phyloP scores from a whole-genome alignment of 2,113 vertebrate genomes.

The Oryzias woworae region DNA sequence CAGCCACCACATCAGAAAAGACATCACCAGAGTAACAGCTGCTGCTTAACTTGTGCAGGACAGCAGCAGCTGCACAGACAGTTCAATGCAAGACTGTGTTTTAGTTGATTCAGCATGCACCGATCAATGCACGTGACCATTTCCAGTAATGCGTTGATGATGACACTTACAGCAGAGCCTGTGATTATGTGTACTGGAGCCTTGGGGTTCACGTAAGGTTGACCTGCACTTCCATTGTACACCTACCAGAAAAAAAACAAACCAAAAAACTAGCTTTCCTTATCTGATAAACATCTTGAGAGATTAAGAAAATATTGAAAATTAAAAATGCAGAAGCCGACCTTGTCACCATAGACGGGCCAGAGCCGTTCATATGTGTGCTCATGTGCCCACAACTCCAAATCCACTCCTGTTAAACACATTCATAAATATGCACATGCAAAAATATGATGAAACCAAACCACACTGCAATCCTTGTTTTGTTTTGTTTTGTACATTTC shows the following conservation, averaged over 20 bases:
- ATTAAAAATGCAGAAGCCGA: constrained; percentile 49
- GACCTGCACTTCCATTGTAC: constrained; percentile 80
- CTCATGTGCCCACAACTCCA: constrained; percentile 89
- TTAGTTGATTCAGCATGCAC: constrained; percentile 31
- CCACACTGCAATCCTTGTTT: constrained; percentile 2
- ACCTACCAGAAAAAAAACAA: constrained; percentile 71
- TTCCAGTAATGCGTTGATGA: constrained; percentile 1
- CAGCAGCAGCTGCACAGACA: constrained; percentile 35
- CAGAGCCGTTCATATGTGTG: constrained; percentile 88
- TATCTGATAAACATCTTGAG: too few species aligned
- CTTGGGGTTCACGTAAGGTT: constrained; percentile 83
- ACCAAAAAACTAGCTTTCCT: too few species aligned
- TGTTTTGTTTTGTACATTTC: constrained; percentile 10
- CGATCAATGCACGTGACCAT: constrained; percentile 16
- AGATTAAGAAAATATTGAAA: neutral
- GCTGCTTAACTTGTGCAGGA: constrained; percentile 30
- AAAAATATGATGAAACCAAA: constrained; percentile 3
- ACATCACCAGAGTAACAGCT: constrained; percentile 52
- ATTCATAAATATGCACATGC: constrained; percentile 9
- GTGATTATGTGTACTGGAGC: constrained; percentile 87
- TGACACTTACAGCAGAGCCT: constrained; percentile 85
- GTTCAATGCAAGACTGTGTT: constrained; percentile 40
- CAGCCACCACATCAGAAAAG: constrained; percentile 55
- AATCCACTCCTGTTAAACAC: constrained; percentile 79
- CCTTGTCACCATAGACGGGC: constrained; percentile 86